Base-by-base conservation (phyloP, 2,888 invertebrate genomes). In the Yponomeuta evonymella region DNA sequence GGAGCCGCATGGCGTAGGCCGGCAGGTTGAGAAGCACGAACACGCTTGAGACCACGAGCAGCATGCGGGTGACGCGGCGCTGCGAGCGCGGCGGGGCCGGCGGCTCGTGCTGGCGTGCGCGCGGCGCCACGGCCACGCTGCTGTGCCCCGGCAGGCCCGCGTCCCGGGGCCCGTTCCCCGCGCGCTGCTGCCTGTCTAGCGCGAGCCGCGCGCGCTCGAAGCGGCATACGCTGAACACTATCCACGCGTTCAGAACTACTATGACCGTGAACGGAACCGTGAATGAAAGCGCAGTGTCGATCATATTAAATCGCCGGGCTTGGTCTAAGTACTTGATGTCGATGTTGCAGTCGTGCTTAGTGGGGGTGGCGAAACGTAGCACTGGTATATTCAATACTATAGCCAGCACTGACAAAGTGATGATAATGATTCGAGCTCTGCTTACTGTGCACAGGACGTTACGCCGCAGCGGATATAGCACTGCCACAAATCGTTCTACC, bases 401-500 rank as follows among this genome's bases (percentile, higher is more conserved):
- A 0, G 95, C 94, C 0, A 89, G 75, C 0, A 88, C 36, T 0
- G 93, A 93, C 11, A 96, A 81, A 0, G 87, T 81, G 0, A 81
- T 73, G 2, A 96, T 93, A 0, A 95, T 93, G 36, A 92, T 82
- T 75, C 95, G 95, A 0, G 97, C 96, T 67, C 96, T 90, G 3
- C 93, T 86, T 33, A 95, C 94, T 0, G 96, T 96, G 82, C 96
- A 97, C 87, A 96, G 92, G 5, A 94, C 93, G 72, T 94, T 95
- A 2, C 96, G 89, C 67, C 93, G 93, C 70, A 97, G 83, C 0
- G 97, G 97, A 82, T 96, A 96, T 75, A 95, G 90, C 1, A 97
- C 96, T 0, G 96, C 97, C 8, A 97, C 94, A 82, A 96, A 97
- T 33, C 97, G 93, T 81, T 97, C 97, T 1, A 96, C 93, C 0